phyloP scores from a whole-genome alignment of 2,888 invertebrate genomes.

The Steinernema scapterisci region DNA sequence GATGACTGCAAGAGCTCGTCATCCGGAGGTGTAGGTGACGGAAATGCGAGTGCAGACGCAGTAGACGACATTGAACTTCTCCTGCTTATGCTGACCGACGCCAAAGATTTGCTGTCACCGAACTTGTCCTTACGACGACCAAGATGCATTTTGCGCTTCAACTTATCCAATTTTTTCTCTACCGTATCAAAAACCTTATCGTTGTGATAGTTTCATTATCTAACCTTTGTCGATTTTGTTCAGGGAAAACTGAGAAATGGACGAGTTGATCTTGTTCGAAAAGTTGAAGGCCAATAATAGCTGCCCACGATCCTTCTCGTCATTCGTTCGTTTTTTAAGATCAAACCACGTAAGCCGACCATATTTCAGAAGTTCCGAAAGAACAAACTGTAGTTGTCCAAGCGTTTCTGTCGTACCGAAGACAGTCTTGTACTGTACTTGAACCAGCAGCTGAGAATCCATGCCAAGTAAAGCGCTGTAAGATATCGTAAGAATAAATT shows the following conservation, averaged over 20 bases:
- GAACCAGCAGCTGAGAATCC: conserved; percentile 47
- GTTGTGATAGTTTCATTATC: background rate
- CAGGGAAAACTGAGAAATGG: conserved; percentile 52
- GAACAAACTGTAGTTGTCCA: conserved; percentile 38
- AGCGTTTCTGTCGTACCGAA: conserved; percentile 50
- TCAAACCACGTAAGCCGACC: conserved; percentile 32
- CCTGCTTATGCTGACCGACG: conserved; percentile 34
- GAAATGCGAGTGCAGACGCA: conserved; percentile 44
- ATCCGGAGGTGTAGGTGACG: conserved; percentile 27
- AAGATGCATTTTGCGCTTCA: conserved; percentile 47
- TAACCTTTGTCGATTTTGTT: conserved; percentile 54
- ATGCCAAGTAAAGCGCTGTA: conserved; percentile 56
- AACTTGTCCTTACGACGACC: conserved; percentile 39
- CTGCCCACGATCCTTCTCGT: conserved; percentile 43
- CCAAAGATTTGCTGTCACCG: conserved; percentile 31
- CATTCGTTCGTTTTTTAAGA: conserved; percentile 34
- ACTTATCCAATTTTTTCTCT: conserved; percentile 47
- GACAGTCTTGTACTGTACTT: conserved; percentile 53
- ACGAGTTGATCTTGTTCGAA: conserved; percentile 49
- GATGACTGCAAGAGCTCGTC: background rate
- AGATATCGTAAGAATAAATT: conserved; percentile 18
- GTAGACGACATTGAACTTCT: conserved; percentile 44
- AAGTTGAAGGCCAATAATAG: conserved; percentile 54
- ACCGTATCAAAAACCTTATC: background rate
- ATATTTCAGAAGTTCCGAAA: conserved; percentile 34